phyloP scores from a whole-genome alignment of 1,140 invertebrate species.

The Monomorium pharaonis region DNA sequence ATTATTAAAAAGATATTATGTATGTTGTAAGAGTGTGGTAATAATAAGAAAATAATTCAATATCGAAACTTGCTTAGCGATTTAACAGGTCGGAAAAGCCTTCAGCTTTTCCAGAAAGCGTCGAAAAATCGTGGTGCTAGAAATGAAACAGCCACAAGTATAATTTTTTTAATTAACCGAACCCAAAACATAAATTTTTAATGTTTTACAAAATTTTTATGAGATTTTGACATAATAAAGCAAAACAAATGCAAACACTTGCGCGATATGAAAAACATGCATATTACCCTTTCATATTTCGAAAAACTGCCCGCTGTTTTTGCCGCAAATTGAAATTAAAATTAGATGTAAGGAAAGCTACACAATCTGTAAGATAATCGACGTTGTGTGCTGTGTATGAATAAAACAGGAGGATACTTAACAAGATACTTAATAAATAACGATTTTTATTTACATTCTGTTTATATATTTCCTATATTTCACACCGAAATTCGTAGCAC shows the following conservation, averaged over 20 bases:
- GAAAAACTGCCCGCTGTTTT: background rate
- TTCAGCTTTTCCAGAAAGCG: background rate
- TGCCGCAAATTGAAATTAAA: background rate
- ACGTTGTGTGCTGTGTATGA: background rate
- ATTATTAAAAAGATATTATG: background rate
- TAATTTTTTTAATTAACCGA: background rate
- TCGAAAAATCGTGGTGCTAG: background rate
- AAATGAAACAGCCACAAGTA: background rate
- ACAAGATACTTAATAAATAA: background rate
- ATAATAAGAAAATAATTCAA: background rate
- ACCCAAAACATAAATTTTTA: background rate
- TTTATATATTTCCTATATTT: conserved; percentile 44
- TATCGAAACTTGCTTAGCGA: background rate
- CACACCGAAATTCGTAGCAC: conserved; percentile 23
- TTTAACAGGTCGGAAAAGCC: background rate
- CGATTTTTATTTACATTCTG: conserved; percentile 8
- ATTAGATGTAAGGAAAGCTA: background rate
- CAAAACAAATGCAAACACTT: background rate
- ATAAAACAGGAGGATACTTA: background rate
- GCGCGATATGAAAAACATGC: background rate
- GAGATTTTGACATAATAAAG: background rate
- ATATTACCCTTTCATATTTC: background rate
- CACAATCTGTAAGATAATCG: conserved; percentile 34
- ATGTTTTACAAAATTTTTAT: background rate
- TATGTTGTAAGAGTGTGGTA: conserved; percentile 19